Percentiles rank a stretch among this genome's conserved stretches.
phyloP scores from a whole-genome alignment of 2,797 vertebrate species.

The Urocyon cinereoargenteus region DNA sequence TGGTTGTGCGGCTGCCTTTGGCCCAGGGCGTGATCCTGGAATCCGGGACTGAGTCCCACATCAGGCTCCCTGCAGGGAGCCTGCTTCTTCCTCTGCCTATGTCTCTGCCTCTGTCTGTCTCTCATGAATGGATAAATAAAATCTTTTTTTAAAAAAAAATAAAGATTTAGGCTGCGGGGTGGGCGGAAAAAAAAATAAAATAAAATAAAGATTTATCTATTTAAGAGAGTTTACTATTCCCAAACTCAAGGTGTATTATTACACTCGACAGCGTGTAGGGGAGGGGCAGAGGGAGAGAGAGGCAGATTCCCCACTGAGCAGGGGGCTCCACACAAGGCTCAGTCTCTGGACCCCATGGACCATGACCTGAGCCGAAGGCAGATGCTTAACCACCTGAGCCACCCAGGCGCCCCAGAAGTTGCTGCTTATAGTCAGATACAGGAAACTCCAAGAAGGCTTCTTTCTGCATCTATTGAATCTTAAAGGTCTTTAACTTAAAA shows the following conservation, averaged over 20 bases:
- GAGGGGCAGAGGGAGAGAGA: not conserved
- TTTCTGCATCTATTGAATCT: not conserved
- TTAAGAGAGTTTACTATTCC: not conserved
- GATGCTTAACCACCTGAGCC: not conserved
- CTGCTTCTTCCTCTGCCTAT: too few relatives aligned
- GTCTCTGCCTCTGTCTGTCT: too few relatives aligned
- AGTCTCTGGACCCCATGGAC: not conserved
- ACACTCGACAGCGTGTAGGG: too few relatives aligned
- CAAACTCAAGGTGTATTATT: too few relatives aligned
- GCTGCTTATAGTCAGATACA: conserved; percentile 7
- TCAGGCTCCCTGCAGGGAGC: too few relatives aligned
- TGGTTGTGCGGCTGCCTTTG: too few relatives aligned
- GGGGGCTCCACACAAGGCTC: not conserved
- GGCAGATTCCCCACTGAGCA: not conserved
- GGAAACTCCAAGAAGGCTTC: not conserved
- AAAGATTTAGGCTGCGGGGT: too few relatives aligned
- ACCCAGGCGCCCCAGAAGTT: not conserved
- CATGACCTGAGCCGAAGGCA: not conserved
- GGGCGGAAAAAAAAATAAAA: too few relatives aligned
- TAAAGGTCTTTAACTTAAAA: not conserved
- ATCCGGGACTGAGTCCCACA: too few relatives aligned
- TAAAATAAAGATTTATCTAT: not conserved
- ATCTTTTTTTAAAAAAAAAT: too few relatives aligned
- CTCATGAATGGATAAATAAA: too few relatives aligned
- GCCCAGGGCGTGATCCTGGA: too few relatives aligned